Conservation (phyloP, 2,797 vertebrate genomes). For the Sebastes steindachneri region DNA sequence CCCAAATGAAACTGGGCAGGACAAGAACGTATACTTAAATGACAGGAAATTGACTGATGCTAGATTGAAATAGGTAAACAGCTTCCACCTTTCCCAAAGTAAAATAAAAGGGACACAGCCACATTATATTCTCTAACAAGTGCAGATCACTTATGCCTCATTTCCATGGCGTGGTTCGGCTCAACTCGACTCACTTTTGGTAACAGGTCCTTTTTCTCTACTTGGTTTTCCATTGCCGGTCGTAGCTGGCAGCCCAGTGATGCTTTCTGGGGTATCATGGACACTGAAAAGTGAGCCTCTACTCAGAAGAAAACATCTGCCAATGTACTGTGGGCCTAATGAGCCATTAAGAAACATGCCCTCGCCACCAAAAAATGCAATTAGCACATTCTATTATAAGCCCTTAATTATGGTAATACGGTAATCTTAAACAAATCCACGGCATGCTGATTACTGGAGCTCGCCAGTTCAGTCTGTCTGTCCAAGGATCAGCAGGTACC, state of each 20-base stretch:
- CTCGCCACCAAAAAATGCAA: slow-evolving; percentile 86
- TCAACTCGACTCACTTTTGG: background rate
- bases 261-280: slow-evolving; percentile 58
- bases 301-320: slow-evolving; percentile 83
- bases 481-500: slow-evolving; percentile 81
- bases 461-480: slow-evolving; percentile 78
- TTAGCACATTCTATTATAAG: slow-evolving; percentile 89
- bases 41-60: slow-evolving; percentile 77
- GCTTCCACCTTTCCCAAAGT: slow-evolving; percentile 36
- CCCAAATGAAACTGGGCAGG: slow-evolving; percentile 73
- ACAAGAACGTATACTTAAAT: slow-evolving; percentile 73
- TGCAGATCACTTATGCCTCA: slow-evolving; percentile 37
- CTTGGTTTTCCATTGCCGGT: background rate
- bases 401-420: slow-evolving; percentile 87
- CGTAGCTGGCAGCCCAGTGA: slow-evolving; percentile 33
- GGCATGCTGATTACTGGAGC: slow-evolving; percentile 81
- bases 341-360: slow-evolving; percentile 87
- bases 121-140: slow-evolving; percentile 58
- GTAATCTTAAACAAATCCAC: slow-evolving; percentile 87
- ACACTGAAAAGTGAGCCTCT: slow-evolving; percentile 70
- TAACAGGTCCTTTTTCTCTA: background rate
- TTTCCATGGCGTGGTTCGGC: background rate
- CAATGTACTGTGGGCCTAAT: slow-evolving; percentile 84
- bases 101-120: slow-evolving; percentile 50
- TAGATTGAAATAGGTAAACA: slow-evolving; percentile 71